phyloP scores from a whole-genome alignment of 2,888 invertebrate genomes.

The Synanthedon vespiformis region DNA sequence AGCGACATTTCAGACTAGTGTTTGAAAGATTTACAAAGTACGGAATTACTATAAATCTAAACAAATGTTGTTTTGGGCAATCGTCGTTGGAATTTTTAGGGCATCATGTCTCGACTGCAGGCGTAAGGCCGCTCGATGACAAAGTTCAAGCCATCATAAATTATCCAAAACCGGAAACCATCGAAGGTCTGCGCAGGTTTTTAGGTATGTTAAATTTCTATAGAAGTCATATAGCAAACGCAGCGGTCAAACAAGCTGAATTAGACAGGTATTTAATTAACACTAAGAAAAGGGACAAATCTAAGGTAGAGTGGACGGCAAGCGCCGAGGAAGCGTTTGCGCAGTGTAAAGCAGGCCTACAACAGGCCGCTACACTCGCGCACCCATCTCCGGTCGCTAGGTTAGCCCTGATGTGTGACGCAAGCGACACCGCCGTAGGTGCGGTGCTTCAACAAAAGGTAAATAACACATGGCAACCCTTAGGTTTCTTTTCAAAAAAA shows the following conservation, averaged over 20 bases:
- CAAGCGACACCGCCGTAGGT: neutral
- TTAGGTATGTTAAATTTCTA: slow-evolving; percentile 1
- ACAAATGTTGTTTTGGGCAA: neutral
- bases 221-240: neutral
- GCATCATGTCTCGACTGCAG: neutral
- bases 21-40: neutral
- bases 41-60: neutral
- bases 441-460: too few species aligned
- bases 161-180: slow-evolving; percentile 1
- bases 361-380: neutral
- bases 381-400: neutral
- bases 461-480: too few species aligned
- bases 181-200: neutral
- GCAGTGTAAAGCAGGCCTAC: neutral
- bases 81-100: neutral
- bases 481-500: too few species aligned
- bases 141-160: slow-evolving; percentile 1
- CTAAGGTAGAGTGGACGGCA: neutral
- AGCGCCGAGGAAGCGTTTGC: neutral
- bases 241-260: neutral
- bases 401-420: neutral
- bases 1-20: neutral
- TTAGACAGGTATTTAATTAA: neutral
- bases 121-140: neutral
- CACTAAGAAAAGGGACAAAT: neutral